Base-by-base conservation (phyloP, 2,113 vertebrate species). In the Labeo rohita region DNA sequence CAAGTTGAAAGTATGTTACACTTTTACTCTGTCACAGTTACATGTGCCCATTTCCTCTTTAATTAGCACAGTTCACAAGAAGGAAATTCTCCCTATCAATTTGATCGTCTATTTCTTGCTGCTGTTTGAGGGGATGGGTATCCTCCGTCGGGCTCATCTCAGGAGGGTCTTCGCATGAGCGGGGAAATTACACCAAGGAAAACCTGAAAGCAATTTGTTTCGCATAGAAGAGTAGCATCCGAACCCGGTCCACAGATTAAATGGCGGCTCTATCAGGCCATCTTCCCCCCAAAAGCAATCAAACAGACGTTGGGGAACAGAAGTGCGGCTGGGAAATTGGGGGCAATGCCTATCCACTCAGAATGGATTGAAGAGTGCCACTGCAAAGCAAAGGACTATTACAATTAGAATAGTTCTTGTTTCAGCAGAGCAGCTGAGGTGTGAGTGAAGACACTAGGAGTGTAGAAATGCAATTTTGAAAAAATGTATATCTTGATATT, bases 321-420 rank as follows among this genome's bases (percentile, higher is more conserved):
- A 76, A 89, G 91, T 89, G 79, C 81, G 80, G 68, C 80, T 80
- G 85, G 91, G 89, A 92, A 92, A 95, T 93, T 90, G 93, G 91
- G 92, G 92, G 90, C 92, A 92, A 86, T 80, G 88, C 90, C 92
- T 91, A 90, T 79, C 72, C 86, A 89, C 85, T 90, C 86, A 23
- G 85, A 68, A 89, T 87, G 85, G 89, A 90, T 89, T 85, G 83
- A 28, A 85, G 87, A 84, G 82, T 89, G 87, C 83, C 81, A 78
- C 72, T 87, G 66, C 88, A 86, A 79, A 76, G 87, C 86, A 91
- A 85, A 59, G 85, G 86, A 86, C 85, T 90, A 59, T 91, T 92
- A 89, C 28, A 81, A 87, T 78, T 66, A 54, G 18, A 43, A 23
- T 54, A 50, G 76, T 80, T 65, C 49, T 73, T 43, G 84, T 81